Conservation (phyloP, 2,113 vertebrate genomes). For the Nothocercus julius region DNA sequence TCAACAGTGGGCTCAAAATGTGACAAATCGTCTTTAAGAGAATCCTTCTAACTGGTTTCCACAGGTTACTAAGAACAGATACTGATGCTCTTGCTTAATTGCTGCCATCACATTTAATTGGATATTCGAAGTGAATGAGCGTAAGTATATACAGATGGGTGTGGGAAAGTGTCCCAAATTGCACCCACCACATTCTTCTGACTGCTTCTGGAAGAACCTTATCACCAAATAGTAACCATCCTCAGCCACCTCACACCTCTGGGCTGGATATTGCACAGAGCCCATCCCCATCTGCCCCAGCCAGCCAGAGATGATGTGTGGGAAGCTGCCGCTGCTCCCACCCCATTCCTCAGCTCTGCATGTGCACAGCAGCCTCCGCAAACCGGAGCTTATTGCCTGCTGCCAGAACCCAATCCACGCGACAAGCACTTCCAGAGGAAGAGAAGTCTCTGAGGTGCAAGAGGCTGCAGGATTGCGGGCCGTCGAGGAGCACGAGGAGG, state of each 20-base stretch:
- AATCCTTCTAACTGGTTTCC: slow-evolving; percentile 29
- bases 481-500: background rate
- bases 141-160: background rate
- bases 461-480: background rate
- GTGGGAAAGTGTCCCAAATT: slow-evolving; percentile 46
- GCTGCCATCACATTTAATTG: slow-evolving; percentile 40
- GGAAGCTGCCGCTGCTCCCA: background rate
- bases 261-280: background rate
- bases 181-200: slow-evolving; percentile 48
- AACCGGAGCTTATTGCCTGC: background rate
- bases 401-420: background rate
- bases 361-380: background rate
- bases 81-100: slow-evolving; percentile 41
- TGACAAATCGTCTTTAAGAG: slow-evolving; percentile 42
- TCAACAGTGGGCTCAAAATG: slow-evolving; percentile 34
- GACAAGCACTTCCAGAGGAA: background rate
- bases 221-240: slow-evolving; percentile 15
- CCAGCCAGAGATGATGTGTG: background rate
- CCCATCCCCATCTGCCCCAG: background rate
- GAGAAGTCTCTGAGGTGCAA: background rate
- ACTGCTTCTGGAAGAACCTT: slow-evolving; percentile 15
- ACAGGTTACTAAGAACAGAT: slow-evolving; percentile 47
- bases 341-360: background rate
- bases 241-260: slow-evolving; percentile 12
- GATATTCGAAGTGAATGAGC: slow-evolving; percentile 42